Evolutionary conservation across 2,888 invertebrate species (phyloP).

Genomic region (Papilio protenor): DNA sequence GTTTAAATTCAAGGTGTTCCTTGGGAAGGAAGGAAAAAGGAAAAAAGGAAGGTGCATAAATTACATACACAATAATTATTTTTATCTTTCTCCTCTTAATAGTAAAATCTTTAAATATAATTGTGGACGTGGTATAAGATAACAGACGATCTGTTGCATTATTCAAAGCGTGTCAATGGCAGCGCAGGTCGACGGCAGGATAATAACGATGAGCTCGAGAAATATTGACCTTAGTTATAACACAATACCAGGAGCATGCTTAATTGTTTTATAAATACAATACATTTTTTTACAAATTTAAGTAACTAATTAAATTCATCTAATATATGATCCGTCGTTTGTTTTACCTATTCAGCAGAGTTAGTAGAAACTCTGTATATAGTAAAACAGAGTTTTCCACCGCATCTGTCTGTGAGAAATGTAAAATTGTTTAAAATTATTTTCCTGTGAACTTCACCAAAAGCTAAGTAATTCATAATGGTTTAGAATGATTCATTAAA

Average conservation of each 20-base stretch:
- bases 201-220: slow-evolving; percentile 20
- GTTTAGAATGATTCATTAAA: background rate
- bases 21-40: no score
- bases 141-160: slow-evolving; percentile 18
- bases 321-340: background rate
- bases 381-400: background rate
- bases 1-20: no score
- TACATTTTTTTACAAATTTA: background rate
- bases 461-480: background rate
- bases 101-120: background rate
- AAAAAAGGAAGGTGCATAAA: no score
- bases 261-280: background rate
- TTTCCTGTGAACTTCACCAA: background rate
- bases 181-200: slow-evolving; percentile 6
- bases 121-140: background rate
- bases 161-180: slow-evolving; percentile 31
- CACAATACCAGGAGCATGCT: background rate
- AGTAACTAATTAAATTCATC: background rate
- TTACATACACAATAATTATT: no score
- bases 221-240: slow-evolving; percentile 8
- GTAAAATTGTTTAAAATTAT: background rate
- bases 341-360: background rate
- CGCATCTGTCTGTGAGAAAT: background rate
- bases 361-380: background rate
- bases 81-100: no score